Evolutionary conservation across 1,140 invertebrate species (phyloP).

Genomic region (Platorchestia sp.): DNA sequence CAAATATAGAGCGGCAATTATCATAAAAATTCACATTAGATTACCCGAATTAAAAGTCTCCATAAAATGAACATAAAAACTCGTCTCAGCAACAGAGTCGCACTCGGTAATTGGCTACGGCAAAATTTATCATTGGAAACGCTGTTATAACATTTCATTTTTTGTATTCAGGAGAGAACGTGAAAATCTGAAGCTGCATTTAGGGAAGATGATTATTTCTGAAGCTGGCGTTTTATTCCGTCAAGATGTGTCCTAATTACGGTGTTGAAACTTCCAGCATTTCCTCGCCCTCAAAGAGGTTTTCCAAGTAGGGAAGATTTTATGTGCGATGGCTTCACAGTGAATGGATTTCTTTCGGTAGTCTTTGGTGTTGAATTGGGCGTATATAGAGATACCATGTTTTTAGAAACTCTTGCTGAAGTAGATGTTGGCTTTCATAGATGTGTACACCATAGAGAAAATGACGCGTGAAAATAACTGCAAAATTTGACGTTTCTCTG

Average conservation of each 20-base stretch:
- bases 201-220: not conserved
- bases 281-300: not conserved
- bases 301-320: not conserved
- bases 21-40: slow-evolving; percentile 46
- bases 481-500: not conserved
- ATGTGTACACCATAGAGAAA: not conserved
- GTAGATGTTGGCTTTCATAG: not conserved
- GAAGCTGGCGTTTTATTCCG: not conserved
- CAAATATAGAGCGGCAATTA: slow-evolving; percentile 36
- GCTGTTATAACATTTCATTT: not conserved
- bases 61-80: not conserved
- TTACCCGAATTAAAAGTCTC: slow-evolving; percentile 38
- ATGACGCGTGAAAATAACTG: not conserved
- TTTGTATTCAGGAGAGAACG: not conserved
- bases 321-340: not conserved
- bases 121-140: slow-evolving; percentile 8
- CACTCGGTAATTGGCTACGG: slow-evolving; percentile 23
- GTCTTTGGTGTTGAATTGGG: not conserved
- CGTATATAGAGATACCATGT: not conserved
- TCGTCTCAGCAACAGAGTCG: not conserved
- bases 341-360: no score
- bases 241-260: not conserved
- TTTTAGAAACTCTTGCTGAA: not conserved
- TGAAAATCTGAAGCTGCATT: not conserved
- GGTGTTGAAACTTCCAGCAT: not conserved